These are phyloP conservation scores for Dicrurus megarhynchus DNA, from an alignment of 2,113 vertebrate species.

Conservation along the genomic window DNA sequence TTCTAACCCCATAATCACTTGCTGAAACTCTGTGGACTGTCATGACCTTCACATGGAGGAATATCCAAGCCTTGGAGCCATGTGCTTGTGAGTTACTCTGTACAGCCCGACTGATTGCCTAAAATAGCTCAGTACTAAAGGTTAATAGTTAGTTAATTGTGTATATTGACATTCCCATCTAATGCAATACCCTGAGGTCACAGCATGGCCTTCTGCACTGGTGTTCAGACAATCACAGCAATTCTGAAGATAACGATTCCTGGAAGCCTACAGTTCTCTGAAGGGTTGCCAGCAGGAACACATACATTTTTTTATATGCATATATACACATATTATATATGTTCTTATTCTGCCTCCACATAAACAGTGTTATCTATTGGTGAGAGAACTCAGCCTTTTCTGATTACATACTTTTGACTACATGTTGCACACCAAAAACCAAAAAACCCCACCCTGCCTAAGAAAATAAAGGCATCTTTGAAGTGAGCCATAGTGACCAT, in stretches of 20 bases:
- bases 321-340: too few relatives aligned
- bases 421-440: not conserved
- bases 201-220: not conserved
- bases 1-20: not conserved
- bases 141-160: not conserved
- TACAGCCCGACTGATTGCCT: not conserved
- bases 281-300: not conserved
- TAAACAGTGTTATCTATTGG: not conserved
- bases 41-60: accelerated
- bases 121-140: constrained; percentile 23
- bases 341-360: not conserved
- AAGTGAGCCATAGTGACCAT: not conserved
- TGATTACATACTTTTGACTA: not conserved
- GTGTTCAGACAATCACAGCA: not conserved
- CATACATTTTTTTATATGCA: not conserved
- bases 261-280: not conserved
- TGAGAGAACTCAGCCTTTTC: not conserved
- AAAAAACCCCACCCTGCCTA: accelerated
- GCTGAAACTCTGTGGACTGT: not conserved
- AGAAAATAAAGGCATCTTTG: not conserved
- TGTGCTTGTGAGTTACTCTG: not conserved
- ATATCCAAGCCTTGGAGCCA: not conserved
- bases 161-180: constrained; percentile 11
- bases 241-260: not conserved
- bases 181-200: constrained; percentile 3